phyloP scores from a whole-genome alignment of 2,888 invertebrate genomes.

The Idaea biselata region DNA sequence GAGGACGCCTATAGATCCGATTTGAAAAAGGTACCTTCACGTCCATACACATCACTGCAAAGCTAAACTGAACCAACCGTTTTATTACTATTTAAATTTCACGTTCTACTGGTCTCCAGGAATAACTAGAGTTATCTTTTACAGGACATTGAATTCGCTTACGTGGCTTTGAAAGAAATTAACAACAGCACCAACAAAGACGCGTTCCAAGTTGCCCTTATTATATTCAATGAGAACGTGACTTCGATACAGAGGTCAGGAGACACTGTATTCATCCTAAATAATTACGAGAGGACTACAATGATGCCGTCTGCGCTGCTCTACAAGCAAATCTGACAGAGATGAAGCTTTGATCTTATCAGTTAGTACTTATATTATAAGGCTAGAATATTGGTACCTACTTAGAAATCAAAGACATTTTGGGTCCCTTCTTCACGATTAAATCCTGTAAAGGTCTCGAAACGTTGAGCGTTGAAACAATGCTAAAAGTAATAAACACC shows the following conservation, averaged over 20 bases:
- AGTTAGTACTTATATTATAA: no score
- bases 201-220: neutral
- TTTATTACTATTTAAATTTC: no score
- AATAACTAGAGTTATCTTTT: neutral
- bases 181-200: neutral
- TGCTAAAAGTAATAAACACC: no score
- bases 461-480: no score
- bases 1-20: neutral
- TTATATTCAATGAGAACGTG: neutral
- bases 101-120: no score
- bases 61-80: neutral
- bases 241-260: neutral
- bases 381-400: no score
- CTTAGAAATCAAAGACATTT: no score
- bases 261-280: neutral
- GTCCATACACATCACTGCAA: no score
- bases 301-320: neutral
- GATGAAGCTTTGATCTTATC: neutral
- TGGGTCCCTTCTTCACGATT: no score
- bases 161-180: neutral
- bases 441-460: no score
- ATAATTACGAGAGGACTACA: neutral
- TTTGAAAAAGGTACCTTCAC: neutral
- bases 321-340: neutral
- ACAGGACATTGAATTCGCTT: neutral